phyloP scores from a whole-genome alignment of 2,797 vertebrate genomes.

The Pipistrellus pipistrellus region DNA sequence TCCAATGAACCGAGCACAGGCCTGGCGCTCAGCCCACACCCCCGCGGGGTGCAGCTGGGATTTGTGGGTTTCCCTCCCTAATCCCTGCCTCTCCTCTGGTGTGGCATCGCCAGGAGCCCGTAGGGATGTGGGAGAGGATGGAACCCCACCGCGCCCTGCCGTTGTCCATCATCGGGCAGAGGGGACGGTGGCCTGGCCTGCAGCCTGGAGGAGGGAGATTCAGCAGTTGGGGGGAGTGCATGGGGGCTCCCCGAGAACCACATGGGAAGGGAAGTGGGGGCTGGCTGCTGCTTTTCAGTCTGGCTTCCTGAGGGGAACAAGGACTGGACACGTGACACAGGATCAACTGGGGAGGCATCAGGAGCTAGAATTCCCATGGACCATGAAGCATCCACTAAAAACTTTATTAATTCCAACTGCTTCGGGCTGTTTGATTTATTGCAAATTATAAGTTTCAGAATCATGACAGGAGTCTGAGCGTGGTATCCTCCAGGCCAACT shows the following conservation, averaged over 20 bases:
- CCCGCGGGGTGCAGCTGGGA: neutral
- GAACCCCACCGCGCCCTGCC: neutral
- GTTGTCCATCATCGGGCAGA: neutral
- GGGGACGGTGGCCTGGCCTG: neutral
- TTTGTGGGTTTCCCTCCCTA: neutral
- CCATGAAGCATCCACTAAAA: neutral
- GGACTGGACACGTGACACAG: neutral
- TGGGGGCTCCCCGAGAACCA: neutral
- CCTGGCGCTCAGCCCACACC: neutral
- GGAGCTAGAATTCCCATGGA: neutral
- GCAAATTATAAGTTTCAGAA: neutral
- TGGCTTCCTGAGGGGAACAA: neutral
- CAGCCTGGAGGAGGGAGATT: neutral
- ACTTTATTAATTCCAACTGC: neutral
- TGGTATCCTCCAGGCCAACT: neutral
- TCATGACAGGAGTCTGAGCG: neutral
- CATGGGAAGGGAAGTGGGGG: neutral
- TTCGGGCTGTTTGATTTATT: neutral
- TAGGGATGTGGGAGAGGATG: neutral
- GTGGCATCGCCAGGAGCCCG: neutral
- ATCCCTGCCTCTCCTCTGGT: neutral
- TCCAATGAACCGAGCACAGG: neutral
- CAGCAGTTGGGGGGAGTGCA: fast-evolving
- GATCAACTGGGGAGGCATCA: neutral
- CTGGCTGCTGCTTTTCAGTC: neutral